Evolutionary conservation across 2,888 invertebrate species (phyloP).

Genomic region (Galerucella calmariensis): DNA sequence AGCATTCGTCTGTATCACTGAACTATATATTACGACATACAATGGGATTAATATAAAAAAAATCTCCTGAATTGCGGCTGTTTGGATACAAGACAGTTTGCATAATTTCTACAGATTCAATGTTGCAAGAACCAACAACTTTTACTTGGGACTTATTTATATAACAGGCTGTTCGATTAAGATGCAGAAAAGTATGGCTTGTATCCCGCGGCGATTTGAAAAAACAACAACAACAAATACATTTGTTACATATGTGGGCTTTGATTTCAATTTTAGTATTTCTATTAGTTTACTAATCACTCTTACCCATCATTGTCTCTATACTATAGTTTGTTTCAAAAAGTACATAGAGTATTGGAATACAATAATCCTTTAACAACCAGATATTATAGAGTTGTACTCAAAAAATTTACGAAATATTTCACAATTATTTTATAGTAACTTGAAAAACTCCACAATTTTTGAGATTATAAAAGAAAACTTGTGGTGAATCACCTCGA

Average conservation of each 20-base stretch:
- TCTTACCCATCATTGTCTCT: too few relatives aligned
- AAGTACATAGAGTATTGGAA: too few relatives aligned
- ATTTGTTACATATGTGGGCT: background rate
- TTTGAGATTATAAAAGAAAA: too few relatives aligned
- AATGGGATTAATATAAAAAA: conserved; percentile 61
- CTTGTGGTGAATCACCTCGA: too few relatives aligned
- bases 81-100: conserved; percentile 50
- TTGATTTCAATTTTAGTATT: background rate
- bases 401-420: too few relatives aligned
- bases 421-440: too few relatives aligned
- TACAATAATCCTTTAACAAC: too few relatives aligned
- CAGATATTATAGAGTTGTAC: too few relatives aligned
- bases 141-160: conserved; percentile 4
- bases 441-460: too few relatives aligned
- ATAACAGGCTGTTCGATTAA: conserved; percentile 10
- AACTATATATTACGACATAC: conserved; percentile 63
- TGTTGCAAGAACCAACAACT: conserved; percentile 21
- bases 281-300: too few relatives aligned
- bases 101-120: conserved; percentile 52
- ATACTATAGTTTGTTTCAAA: too few relatives aligned
- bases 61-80: conserved; percentile 52
- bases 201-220: background rate
- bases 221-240: background rate
- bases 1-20: conserved; percentile 57
- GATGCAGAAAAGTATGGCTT: background rate